Evolutionary conservation across 1,140 invertebrate genomes (phyloP).

Genomic region (Aradophagus sp.): DNA sequence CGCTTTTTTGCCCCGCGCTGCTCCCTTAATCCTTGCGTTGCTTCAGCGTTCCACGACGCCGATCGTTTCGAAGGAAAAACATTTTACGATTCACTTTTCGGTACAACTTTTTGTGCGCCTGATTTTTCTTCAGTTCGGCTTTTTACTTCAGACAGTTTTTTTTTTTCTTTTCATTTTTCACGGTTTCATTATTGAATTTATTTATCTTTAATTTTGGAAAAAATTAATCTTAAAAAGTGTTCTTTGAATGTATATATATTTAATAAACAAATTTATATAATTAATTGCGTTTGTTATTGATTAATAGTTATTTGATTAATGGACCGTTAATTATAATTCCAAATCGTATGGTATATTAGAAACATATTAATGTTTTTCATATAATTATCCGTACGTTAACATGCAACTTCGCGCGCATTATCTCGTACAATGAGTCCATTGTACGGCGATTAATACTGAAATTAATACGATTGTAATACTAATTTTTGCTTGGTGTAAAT

Average conservation of each 20-base stretch:
- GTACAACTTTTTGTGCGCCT: not conserved
- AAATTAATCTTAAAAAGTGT: too few relatives aligned
- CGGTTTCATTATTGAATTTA: too few relatives aligned
- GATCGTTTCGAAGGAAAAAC: not conserved
- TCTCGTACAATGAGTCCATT: slow-evolving; percentile 28
- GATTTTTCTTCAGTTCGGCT: too few relatives aligned
- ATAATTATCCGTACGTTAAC: slow-evolving; percentile 1
- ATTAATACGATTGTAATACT: slow-evolving; percentile 21
- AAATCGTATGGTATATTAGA: not conserved
- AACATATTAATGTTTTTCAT: slow-evolving; percentile 1
- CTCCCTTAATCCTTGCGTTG: slow-evolving; percentile 20
- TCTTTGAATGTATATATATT: too few relatives aligned
- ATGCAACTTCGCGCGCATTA: slow-evolving; percentile 3
- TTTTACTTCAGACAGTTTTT: too few relatives aligned
- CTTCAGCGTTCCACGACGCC: slow-evolving; percentile 13
- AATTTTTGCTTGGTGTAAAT: slow-evolving; percentile 31
- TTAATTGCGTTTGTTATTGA: not conserved
- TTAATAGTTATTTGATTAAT: not conserved
- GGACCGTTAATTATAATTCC: not conserved
- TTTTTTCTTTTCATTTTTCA: too few relatives aligned
- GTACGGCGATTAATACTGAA: slow-evolving; percentile 22
- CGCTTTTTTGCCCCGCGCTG: slow-evolving; percentile 20
- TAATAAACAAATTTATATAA: too few relatives aligned
- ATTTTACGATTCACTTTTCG: slow-evolving; percentile 17
- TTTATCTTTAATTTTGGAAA: not conserved